Conservation (phyloP, 2,113 vertebrate species). For the Nesogale talazaci region DNA sequence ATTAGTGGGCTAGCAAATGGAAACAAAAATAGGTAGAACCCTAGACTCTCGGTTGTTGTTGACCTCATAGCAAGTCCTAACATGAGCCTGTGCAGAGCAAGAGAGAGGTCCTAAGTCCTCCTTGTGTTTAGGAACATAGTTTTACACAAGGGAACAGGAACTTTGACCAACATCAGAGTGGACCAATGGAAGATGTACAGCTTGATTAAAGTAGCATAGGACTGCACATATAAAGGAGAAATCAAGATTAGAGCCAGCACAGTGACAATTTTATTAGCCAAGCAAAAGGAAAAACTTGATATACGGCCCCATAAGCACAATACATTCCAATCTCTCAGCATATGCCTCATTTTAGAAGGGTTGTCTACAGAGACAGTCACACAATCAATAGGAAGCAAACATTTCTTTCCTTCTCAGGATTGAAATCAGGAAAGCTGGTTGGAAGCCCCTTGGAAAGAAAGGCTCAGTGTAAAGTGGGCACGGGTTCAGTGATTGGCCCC, state of each 20-base stretch:
- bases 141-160: background rate
- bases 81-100: background rate
- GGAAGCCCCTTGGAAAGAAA: background rate
- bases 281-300: background rate
- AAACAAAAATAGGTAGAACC: background rate
- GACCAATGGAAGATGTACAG: background rate
- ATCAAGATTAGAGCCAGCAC: background rate
- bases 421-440: background rate
- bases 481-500: background rate
- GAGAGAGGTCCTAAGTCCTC: background rate
- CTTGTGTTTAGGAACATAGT: background rate
- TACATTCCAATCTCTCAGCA: background rate
- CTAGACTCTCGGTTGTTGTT: background rate
- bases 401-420: background rate
- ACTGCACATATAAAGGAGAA: background rate
- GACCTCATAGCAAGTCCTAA: background rate
- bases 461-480: background rate
- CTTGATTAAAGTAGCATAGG: background rate
- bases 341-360: background rate
- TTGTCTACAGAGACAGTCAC: background rate
- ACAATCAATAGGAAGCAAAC: background rate
- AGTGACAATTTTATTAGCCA: background rate
- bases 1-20: background rate
- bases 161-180: background rate
- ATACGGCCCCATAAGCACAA: background rate